Evolutionary conservation across 2,888 invertebrate species (phyloP).

Genomic region (Micoletzkya japonica): DNA sequence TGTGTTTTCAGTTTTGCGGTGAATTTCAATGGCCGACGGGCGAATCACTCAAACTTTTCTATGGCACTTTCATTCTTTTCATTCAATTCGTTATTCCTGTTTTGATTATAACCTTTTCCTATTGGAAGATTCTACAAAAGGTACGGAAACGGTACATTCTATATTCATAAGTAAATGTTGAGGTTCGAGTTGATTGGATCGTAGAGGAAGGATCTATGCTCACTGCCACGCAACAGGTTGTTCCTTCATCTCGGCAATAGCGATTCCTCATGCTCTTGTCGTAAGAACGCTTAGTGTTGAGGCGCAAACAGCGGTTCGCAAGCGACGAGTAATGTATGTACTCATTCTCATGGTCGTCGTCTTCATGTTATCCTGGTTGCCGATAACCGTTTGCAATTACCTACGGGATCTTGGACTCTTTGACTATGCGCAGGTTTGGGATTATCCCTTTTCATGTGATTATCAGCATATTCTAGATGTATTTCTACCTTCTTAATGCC

Average conservation of each 20-base stretch:
- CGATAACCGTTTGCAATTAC: slow-evolving; percentile 58
- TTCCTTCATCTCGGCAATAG: not conserved
- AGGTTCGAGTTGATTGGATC: slow-evolving; percentile 60
- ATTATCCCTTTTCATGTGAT: not conserved
- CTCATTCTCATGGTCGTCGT: slow-evolving; percentile 62
- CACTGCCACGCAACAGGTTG: slow-evolving; percentile 60
- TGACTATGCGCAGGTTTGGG: not conserved
- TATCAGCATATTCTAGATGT: slow-evolving; percentile 32
- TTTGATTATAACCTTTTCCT: slow-evolving; percentile 60
- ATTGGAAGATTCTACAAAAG: slow-evolving; percentile 63
- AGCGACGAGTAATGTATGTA: slow-evolving; percentile 59
- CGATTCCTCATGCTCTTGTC: not conserved
- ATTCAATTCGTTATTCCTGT: slow-evolving; percentile 59
- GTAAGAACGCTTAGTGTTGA: not conserved
- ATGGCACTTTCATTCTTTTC: slow-evolving; percentile 48
- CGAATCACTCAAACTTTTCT: slow-evolving; percentile 39
- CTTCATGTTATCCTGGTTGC: slow-evolving; percentile 60
- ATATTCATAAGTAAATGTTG: slow-evolving; percentile 13
- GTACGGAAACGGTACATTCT: slow-evolving; percentile 31
- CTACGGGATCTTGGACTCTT: slow-evolving; percentile 52
- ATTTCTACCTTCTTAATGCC: slow-evolving; percentile 58
- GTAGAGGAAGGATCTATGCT: slow-evolving; percentile 61
- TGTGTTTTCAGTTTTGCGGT: slow-evolving; percentile 54
- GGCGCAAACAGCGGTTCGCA: slow-evolving; percentile 50
- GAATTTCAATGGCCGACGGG: slow-evolving; percentile 56